Base-by-base conservation (phyloP, 1,140 invertebrate genomes). In the Phymastichus coffea region DNA sequence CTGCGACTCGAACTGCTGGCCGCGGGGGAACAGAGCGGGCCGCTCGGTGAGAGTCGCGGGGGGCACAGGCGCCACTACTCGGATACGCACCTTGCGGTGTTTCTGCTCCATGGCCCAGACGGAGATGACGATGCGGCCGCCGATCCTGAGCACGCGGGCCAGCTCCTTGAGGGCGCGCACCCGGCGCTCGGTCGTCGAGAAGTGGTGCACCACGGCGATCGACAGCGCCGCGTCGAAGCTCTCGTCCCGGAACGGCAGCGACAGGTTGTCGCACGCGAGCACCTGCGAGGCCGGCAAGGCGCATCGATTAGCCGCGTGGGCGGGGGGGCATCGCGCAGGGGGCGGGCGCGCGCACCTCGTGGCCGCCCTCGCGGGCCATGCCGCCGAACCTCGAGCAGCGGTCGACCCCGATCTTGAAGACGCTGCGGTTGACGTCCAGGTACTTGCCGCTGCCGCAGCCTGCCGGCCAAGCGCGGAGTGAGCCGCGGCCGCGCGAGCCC, bases 71-170 rank as follows among this genome's bases (percentile, higher is more conserved):
- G 6, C 12, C 28, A 33, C 28, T 12, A 33, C 28, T 33, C 19
- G n/a, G n/a, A n/a, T n/a, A n/a, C n/a, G 51, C 64, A 77, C 77
- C 69, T 91, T 92, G 65, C 92, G 80, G 70, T 95, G 91, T 52
- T 88, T 86, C 70, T 98, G 95, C 77, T 98, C 95, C 89, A 97
- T 93, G 12, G 95, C 93, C 95, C 95, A 98, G 1, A 97, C 95
- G 14, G 93, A 95, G 60, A 98, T 92, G 61, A 98, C 87, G n/a
- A 97, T 83, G 48, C 89, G 80, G 3, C 96, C 96, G 1, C 95
- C 95, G 53, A 96, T 94, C 57, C 91, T 81, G 3, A 97, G 81
- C 26, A 98, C 89, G 37, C 95, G 82, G 0, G 93, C 89, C 40
- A 98, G 80, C 70, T 98, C 95, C 53, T 88, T 83, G 0, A 98